phyloP scores from a whole-genome alignment of 1,140 invertebrate genomes.

The Heliconius himera region DNA sequence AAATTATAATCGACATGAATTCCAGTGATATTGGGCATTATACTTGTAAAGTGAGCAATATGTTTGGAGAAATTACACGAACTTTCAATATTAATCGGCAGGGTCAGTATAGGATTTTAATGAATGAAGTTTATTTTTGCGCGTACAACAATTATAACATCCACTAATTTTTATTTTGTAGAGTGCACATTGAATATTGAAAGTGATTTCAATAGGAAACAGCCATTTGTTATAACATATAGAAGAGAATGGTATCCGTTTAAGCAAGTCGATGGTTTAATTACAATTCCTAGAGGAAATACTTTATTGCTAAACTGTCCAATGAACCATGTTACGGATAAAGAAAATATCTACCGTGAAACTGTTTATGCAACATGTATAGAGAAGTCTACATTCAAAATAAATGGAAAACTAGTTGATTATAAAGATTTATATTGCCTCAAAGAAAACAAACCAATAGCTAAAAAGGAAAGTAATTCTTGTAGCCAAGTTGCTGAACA shows the following conservation, averaged over 20 bases:
- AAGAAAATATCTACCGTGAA: background rate
- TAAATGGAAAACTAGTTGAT: conserved; percentile 29
- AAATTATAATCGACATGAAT: conserved; percentile 38
- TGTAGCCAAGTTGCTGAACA: conserved; percentile 26
- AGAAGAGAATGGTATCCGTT: conserved; percentile 22
- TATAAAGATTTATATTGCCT: conserved; percentile 57
- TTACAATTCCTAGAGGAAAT: conserved; percentile 42
- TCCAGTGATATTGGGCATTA: conserved; percentile 46
- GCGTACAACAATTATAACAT: background rate
- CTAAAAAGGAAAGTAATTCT: background rate
- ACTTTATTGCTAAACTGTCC: conserved; percentile 45
- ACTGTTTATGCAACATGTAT: conserved; percentile 45
- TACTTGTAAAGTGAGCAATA: conserved; percentile 51
- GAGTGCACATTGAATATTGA: conserved; percentile 32
- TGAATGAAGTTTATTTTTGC: background rate
- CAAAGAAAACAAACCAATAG: conserved; percentile 37
- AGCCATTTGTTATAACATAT: conserved; percentile 34
- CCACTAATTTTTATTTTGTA: conserved; percentile 15
- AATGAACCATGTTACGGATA: conserved; percentile 13
- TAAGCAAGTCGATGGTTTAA: conserved; percentile 10
- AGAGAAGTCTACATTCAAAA: conserved; percentile 7
- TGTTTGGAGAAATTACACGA: conserved; percentile 48
- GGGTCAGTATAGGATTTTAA: conserved; percentile 40
- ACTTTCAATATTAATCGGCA: conserved; percentile 42
- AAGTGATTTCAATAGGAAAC: conserved; percentile 29